Base-by-base conservation (phyloP, 2,113 vertebrate species). In the Gobius niger region DNA sequence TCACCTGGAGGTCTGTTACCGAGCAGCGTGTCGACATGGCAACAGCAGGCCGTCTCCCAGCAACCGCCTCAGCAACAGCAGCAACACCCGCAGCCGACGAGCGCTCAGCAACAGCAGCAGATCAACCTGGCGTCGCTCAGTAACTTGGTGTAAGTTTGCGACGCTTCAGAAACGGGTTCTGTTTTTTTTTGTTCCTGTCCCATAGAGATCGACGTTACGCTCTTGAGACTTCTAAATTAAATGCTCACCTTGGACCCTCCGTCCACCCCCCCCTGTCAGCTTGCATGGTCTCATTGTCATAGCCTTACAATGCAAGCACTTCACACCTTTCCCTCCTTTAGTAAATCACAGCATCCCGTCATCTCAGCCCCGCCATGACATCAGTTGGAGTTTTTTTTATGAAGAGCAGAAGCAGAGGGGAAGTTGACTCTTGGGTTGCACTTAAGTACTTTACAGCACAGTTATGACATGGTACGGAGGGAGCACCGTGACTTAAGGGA, bases 91-190 rank as follows among this genome's bases (percentile, higher is more conserved):
- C 91, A 95, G 54, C 54, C 12, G 12, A 0, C 92, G 90, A 19
- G 18, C 52, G 0, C 91, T 89, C 92, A 94, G 0, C 94, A 92
- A 0, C 93, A 94, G 0, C 94, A 93, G 1, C 96, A 98, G 71
- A 88, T 98, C 75, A 94, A 94, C 85, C 94, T 96, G 0, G 95
- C 96, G 63, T 96, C 96, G 0, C 93, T 98, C 86, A 94, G 96
- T 88, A 99, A 94, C 88, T 85, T 99, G 83, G 93, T 98, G 96
- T 98, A 89, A 95, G 97, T 96, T 11, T 68, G 5, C 40, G 51
- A 54, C 42, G 44, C 69, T n/a, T 59, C 56, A 52, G 24, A 51
- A 67, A 72, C 19, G 24, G 24, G 24, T 34, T 34, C 13, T 18
- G 18, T 44, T 1, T 2, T 3, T 47, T 18, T 47, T 13, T 2